Conservation (phyloP, 2,113 vertebrate species). For the Salminus brasiliensis region DNA sequence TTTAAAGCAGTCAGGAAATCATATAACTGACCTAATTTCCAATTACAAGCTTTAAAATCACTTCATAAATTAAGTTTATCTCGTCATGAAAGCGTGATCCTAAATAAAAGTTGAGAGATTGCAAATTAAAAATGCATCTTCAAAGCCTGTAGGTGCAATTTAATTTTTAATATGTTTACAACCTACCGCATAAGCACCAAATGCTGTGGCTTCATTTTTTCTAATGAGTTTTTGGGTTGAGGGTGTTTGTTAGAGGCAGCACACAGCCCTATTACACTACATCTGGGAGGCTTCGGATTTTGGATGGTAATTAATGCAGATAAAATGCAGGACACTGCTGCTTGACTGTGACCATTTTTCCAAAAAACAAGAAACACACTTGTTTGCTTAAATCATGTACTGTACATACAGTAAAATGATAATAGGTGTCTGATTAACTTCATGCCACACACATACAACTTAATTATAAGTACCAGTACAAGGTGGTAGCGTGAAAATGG, state of each 20-base stretch:
- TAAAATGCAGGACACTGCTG: constrained; percentile 5
- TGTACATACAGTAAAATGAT: not conserved
- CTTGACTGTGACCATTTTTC: not conserved
- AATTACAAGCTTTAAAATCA: not conserved
- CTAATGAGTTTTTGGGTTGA: constrained; percentile 63
- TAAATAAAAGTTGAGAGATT: constrained; percentile 52
- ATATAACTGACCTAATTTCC: constrained; percentile 27
- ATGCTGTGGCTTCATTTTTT: constrained; percentile 65
- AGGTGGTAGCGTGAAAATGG: not conserved
- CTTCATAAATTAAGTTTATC: constrained; percentile 23
- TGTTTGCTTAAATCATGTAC: constrained; percentile 14
- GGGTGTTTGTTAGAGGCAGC: constrained; percentile 50
- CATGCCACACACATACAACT: not conserved
- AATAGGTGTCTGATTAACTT: not conserved
- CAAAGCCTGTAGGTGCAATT: constrained; percentile 73
- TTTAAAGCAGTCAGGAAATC: not conserved
- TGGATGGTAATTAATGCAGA: constrained; percentile 33
- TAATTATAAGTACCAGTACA: not conserved
- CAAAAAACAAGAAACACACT: not conserved
- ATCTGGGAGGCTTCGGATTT: constrained; percentile 46
- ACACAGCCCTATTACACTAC: constrained; percentile 34
- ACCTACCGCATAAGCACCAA: constrained; percentile 63
- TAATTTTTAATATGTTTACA: constrained; percentile 78
- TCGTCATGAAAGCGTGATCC: constrained; percentile 32
- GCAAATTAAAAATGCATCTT: constrained; percentile 65